Evolutionary conservation across 2,113 vertebrate species (phyloP).

Genomic region (Periophthalmodon schlosseri): DNA sequence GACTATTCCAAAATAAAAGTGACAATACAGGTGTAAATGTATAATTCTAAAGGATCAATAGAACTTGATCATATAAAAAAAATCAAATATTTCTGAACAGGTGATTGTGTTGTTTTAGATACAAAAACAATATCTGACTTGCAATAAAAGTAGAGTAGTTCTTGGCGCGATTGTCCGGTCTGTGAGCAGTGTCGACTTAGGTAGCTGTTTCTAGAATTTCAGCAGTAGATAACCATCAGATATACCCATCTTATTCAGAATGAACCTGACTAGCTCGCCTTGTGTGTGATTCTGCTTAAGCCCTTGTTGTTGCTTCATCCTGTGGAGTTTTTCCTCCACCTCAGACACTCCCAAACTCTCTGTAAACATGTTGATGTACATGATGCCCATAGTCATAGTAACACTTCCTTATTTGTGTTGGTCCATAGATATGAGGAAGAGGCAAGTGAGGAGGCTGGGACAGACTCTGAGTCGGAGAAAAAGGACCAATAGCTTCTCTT

Average conservation of each 20-base stretch:
- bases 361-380: background rate
- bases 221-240: background rate
- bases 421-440: slow-evolving; percentile 74
- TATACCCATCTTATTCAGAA: background rate
- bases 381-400: background rate
- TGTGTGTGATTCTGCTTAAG: background rate
- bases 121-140: no score
- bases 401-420: background rate
- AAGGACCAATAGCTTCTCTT: slow-evolving; percentile 70
- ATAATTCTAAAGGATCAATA: no score
- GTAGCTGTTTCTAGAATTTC: background rate
- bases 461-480: slow-evolving; percentile 67
- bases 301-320: background rate
- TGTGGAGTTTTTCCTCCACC: background rate
- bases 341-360: background rate
- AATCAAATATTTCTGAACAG: no score
- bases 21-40: no score
- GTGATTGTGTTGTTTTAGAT: no score
- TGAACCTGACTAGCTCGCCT: background rate
- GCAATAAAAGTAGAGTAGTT: no score
- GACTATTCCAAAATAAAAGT: no score
- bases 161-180: no score
- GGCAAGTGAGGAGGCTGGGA: slow-evolving; percentile 50
- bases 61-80: no score
- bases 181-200: no score